Base-by-base conservation (phyloP, 2,888 invertebrate genomes). In the Chymomyza caudatula region DNA sequence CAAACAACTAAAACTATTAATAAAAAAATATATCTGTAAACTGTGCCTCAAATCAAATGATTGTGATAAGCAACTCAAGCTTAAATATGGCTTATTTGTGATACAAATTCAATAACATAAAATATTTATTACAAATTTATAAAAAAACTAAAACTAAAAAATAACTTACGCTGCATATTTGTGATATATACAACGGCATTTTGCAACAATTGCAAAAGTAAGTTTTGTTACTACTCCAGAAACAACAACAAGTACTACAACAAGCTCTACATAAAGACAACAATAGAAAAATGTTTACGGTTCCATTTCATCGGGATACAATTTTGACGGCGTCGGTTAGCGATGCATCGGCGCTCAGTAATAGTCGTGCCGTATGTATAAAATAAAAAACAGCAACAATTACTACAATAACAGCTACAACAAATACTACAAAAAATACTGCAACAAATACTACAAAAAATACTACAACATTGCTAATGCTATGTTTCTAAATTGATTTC, bases 301-400 rank as follows among this genome's bases (percentile, higher is more conserved):
- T 90, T 71, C 90, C 90, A 70, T 90, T 88, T 80, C 85, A 91
- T 87, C 90, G 90, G 71, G 90, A 91, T 76, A 90, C 88, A 60
- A 88, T 90, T 72, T 85, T 92, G 65, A 92, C 92, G 69, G 91
- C 92, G 69, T 93, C 93, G 19, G 92, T 93, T 73, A 94, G 94
- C 72, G 94, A 94, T 90, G 94, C 94, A 3, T 94, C 94, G 3
- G 91, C 92, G 64, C 91, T 93, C 61, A 92, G 92, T 81, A 91
- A 92, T 63, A 92, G 92, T 81, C 88, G 90, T 62, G 89, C 92
- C 91, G 93, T 93, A 92, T 83, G 90, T 90, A 87, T 47, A 47
- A n/a, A 15, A 17, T 17, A 25, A 4, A 23, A 29, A 22, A 23
- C 47, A n/a, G n/a, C n/a, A n/a, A n/a, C n/a, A n/a, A n/a, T n/a